Base-by-base conservation (phyloP, 1,140 invertebrate species). In the Heliconius hewitsoni region DNA sequence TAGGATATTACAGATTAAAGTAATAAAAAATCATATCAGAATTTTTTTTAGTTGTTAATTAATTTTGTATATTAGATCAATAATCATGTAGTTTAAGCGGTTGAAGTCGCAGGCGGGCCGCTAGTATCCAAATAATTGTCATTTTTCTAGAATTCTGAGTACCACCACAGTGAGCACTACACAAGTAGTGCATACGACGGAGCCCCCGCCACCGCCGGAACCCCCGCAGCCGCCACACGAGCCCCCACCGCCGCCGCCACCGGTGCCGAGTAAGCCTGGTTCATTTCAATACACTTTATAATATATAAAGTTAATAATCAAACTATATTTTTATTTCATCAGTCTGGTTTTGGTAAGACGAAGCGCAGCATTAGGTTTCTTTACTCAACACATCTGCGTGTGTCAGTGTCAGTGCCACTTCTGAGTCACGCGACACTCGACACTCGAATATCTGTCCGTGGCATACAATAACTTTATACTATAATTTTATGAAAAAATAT, bases 121-220 rank as follows among this genome's bases (percentile, higher is more conserved):
- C 30, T 46, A 46, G 16, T 46, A 46, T 46, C 13, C 55, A 60
- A n/a, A 60, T 23, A 60, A 60, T 66, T 27, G 27, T 30, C n/a
- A 71, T 6, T 18, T 34, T 71, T 75, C 85, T 94, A 98, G 55
- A 96, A 96, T 78, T 96, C 96, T 85, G 89, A 97, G 77, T 96
- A 97, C 96, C 96, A 94, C 80, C 18, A 79, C 83, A 57, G 23
- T 78, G 34, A 85, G 79, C 71, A 87, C 81, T 11, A 78, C 80
- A 9, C 50, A 75, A 23, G 13, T 83, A 27, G 37, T 81, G 50
- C 78, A 78, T 82, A 79, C 39, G 42, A 78, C 86, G 73, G 71
- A 74, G 52, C 76, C 78, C 55, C 76, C 81, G 66, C 84, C 77
- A 9, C 82, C 52, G 42, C 77, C 76, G 23, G 73, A 71, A 74